Percentiles rank a stretch among this genome's conserved stretches.
Evolutionary conservation across 2,113 vertebrate genomes (phyloP).

Genomic region (Stomatorhinus ivindoensis): DNA sequence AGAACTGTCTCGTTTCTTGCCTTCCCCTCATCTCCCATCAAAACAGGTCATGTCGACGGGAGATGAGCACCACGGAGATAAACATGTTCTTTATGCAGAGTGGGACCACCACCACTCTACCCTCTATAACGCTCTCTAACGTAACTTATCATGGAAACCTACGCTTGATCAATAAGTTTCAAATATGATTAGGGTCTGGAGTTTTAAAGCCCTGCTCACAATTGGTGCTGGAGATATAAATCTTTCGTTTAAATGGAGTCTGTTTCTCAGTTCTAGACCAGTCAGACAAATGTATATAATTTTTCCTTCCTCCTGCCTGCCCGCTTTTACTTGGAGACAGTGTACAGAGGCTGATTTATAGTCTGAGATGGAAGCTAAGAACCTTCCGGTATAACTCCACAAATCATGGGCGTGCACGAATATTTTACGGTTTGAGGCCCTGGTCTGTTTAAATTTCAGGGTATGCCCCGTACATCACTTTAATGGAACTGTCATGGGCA

Average conservation of each 20-base stretch:
- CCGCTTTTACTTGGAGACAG: conserved; percentile 53
- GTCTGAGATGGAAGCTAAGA: conserved; percentile 77
- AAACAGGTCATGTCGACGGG: conserved; percentile 41
- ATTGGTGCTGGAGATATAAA: conserved; percentile 76
- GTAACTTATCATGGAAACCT: conserved; percentile 76
- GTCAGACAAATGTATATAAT: conserved; percentile 56
- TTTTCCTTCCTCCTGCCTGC: conserved; percentile 4
- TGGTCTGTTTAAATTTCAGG: conserved; percentile 76
- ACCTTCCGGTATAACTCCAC: conserved; percentile 87
- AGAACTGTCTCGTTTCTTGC: not conserved
- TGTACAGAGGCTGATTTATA: conserved; percentile 72
- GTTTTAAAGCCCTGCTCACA: conserved; percentile 73
- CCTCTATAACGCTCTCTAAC: conserved; percentile 77
- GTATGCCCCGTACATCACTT: conserved; percentile 75
- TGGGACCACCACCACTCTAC: conserved; percentile 66
- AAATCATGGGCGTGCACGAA: conserved; percentile 82
- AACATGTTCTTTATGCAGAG: conserved; percentile 58
- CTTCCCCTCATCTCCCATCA: conserved; percentile 42
- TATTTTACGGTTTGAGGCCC: conserved; percentile 84
- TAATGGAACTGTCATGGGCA: conserved; percentile 73
- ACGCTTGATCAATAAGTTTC: conserved; percentile 86
- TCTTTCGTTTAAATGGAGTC: conserved; percentile 81
- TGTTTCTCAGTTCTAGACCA: conserved; percentile 68
- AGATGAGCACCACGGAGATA: not conserved
- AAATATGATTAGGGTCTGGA: conserved; percentile 84